These are phyloP conservation scores for Apodemia zela DNA, from an alignment of 2,888 invertebrate species.

Conservation along the genomic window DNA sequence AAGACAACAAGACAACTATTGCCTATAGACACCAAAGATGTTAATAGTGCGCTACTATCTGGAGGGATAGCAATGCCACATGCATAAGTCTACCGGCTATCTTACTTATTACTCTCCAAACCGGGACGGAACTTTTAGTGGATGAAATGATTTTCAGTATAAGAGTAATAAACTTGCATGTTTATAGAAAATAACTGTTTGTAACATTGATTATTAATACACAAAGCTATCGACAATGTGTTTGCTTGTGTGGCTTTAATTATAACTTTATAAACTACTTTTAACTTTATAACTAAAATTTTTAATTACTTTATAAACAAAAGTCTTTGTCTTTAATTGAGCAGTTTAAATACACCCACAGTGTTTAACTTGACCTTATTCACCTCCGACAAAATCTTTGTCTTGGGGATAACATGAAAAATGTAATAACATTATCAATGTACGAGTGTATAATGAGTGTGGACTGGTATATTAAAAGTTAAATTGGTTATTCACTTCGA, in stretches of 20 bases:
- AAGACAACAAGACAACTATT: no score
- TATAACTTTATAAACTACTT: no score
- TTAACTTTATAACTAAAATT: no score
- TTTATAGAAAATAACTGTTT: not conserved
- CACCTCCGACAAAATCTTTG: not conserved
- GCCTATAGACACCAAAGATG: no score
- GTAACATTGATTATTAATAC: not conserved
- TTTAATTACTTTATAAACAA: not conserved
- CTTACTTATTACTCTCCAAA: no score
- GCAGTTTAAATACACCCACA: not conserved
- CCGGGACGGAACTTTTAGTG: no score
- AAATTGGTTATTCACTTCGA: not conserved
- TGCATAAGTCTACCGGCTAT: no score
- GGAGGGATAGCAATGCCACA: no score
- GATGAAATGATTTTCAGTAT: no score
- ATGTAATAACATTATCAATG: not conserved
- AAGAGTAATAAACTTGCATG: not conserved
- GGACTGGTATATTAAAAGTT: not conserved
- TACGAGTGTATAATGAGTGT: not conserved
- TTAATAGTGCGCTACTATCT: no score
- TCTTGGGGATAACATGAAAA: not conserved
- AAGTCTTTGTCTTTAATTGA: not conserved
- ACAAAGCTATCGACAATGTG: not conserved
- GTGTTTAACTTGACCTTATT: slow-evolving; percentile 8
- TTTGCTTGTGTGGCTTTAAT: not conserved